phyloP scores from a whole-genome alignment of 2,797 vertebrate genomes.

The Phyllotis vaccarum region DNA sequence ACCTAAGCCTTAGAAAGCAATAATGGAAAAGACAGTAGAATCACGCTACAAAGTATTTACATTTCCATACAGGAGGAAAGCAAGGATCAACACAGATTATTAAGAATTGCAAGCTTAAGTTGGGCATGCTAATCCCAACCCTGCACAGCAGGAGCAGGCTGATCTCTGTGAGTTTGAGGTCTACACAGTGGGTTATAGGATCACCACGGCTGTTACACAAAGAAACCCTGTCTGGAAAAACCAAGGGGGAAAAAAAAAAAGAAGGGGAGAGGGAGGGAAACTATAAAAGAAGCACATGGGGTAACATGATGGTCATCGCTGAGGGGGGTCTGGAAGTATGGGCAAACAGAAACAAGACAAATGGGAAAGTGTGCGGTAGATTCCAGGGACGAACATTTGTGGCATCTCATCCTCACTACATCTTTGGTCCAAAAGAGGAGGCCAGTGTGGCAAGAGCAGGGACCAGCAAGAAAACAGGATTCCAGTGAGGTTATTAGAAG shows the following conservation, averaged over 20 bases:
- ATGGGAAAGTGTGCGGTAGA: background rate
- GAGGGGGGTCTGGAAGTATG: background rate
- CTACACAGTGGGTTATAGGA: background rate
- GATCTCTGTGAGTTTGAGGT: background rate
- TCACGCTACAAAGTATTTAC: background rate
- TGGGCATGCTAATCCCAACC: background rate
- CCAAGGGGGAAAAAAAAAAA: background rate
- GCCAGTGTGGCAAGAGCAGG: background rate
- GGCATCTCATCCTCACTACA: background rate
- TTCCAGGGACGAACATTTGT: background rate
- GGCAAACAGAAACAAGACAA: background rate
- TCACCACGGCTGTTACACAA: background rate
- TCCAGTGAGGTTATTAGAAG: background rate
- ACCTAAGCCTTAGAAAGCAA: slow-evolving; percentile 26
- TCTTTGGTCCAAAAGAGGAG: background rate
- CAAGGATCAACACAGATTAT: background rate
- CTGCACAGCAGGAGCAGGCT: background rate
- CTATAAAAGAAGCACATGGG: background rate
- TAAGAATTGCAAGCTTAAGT: background rate
- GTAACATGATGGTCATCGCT: background rate
- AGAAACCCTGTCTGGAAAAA: background rate
- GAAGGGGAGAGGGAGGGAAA: too few relatives aligned
- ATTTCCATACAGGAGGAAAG: background rate
- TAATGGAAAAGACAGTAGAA: background rate
- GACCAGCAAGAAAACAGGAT: background rate